Evolutionary conservation across 2,113 vertebrate genomes (phyloP).

Genomic region (Entelurus aequoreus): DNA sequence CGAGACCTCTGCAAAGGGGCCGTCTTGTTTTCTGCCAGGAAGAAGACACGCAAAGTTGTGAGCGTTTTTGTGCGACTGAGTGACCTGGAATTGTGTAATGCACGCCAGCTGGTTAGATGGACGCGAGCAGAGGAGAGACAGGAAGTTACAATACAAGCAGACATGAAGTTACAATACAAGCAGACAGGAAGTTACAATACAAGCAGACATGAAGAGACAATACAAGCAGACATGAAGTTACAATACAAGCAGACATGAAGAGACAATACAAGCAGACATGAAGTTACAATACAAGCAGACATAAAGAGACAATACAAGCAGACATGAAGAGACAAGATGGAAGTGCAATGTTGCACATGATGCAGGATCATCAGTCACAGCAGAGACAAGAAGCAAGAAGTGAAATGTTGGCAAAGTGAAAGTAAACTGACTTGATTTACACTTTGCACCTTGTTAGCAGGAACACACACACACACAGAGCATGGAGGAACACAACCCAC

Average conservation of each 20-base stretch:
- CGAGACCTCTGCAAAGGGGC: conserved; percentile 79
- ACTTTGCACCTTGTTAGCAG: not conserved
- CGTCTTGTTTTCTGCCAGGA: conserved; percentile 85
- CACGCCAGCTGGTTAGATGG: conserved; percentile 34
- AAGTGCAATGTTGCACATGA: not conserved
- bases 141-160: no score
- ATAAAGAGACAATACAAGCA: no score
- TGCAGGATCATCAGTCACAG: conserved; percentile 4
- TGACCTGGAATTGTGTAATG: conserved; percentile 24
- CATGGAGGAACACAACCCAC: conserved; percentile 13
- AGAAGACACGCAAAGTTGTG: conserved; percentile 23
- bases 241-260: no score
- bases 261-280: no score
- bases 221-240: no score
- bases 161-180: conserved; percentile 5
- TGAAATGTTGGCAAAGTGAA: conserved; percentile 12
- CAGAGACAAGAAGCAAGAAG: not conserved
- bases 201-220: no score
- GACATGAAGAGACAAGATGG: not conserved
- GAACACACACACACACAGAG: conserved; percentile 9
- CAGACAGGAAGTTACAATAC: no score
- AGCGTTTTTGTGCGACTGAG: conserved; percentile 14
- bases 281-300: no score
- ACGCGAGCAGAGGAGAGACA: conserved; percentile 36
- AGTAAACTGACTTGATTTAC: conserved; percentile 9